Evolutionary conservation across 2,113 vertebrate species (phyloP).

Genomic region (Orycteropus afer): DNA sequence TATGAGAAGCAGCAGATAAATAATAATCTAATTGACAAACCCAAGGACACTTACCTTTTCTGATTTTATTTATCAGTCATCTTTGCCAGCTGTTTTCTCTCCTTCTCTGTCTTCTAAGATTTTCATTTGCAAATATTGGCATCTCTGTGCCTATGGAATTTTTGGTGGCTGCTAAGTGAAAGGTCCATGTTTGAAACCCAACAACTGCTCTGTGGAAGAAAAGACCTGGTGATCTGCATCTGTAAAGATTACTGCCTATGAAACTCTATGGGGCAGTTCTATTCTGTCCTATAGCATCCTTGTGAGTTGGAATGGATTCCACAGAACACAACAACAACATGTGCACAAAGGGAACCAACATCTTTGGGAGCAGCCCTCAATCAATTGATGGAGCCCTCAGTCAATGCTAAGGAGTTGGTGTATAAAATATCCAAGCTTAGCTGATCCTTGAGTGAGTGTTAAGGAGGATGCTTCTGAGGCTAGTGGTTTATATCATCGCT

Average conservation of each 20-base stretch:
- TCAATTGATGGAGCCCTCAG: background rate
- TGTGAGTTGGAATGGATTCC: no score
- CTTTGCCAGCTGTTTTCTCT: background rate
- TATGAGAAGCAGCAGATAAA: background rate
- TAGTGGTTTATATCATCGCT: background rate
- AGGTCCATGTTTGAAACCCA: no score
- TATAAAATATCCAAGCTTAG: background rate
- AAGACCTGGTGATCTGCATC: no score
- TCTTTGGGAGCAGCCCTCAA: no score
- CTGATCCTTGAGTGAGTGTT: background rate
- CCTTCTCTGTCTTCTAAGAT: background rate
- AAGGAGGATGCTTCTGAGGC: background rate
- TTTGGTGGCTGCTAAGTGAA: background rate
- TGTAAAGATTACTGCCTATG: no score
- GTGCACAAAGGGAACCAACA: background rate
- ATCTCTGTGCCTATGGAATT: background rate
- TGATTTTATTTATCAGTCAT: background rate
- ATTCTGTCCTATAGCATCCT: no score
- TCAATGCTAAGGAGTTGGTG: background rate
- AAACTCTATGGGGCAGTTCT: no score
- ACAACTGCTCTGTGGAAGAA: no score
- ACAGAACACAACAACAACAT: no score
- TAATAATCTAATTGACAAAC: background rate
- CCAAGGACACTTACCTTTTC: background rate
- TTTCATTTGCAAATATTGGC: background rate